Percentiles rank a stretch among this genome's conserved stretches.
These are phyloP conservation scores for Automeris io DNA, from an alignment of 2,888 invertebrate genomes.

Conservation along the genomic window DNA sequence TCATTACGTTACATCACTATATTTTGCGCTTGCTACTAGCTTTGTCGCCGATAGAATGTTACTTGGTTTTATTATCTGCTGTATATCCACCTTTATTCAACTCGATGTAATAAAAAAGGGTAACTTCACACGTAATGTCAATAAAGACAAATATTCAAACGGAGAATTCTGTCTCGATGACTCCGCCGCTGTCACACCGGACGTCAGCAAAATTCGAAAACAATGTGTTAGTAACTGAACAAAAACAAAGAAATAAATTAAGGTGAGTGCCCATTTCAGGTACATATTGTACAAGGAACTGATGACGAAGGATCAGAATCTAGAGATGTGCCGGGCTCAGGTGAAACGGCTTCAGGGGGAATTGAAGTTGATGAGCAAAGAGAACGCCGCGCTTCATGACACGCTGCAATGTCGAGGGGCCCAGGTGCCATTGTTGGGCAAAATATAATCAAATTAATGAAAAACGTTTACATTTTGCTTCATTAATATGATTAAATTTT, in stretches of 20 bases:
- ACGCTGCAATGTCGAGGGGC: too few species aligned
- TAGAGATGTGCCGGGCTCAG: conserved; percentile 79
- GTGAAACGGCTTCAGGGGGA: conserved; percentile 79
- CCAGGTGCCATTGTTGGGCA: too few species aligned
- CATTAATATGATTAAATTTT: too few species aligned
- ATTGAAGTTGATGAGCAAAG: conserved; percentile 78
- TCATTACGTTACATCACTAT: too few species aligned
- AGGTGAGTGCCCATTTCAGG: conserved; percentile 59
- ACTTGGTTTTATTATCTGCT: neutral
- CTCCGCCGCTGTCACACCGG: neutral
- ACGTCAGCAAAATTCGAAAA: conserved; percentile 14
- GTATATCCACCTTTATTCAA: neutral
- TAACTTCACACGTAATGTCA: neutral
- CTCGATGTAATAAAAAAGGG: neutral
- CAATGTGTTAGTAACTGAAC: conserved; percentile 17
- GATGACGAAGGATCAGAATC: conserved; percentile 78
- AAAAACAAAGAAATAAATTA: conserved; percentile 26
- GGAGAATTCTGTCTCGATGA: conserved; percentile 9
- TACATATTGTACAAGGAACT: conserved; percentile 80
- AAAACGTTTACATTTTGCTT: too few species aligned
- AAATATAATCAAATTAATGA: too few species aligned
- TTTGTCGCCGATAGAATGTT: too few species aligned
- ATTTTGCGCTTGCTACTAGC: too few species aligned
- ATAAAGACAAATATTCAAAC: conserved; percentile 12
- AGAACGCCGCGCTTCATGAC: conserved; percentile 76